Evolutionary conservation across 2,888 invertebrate species (phyloP).

Genomic region (Drosophila histrio): DNA sequence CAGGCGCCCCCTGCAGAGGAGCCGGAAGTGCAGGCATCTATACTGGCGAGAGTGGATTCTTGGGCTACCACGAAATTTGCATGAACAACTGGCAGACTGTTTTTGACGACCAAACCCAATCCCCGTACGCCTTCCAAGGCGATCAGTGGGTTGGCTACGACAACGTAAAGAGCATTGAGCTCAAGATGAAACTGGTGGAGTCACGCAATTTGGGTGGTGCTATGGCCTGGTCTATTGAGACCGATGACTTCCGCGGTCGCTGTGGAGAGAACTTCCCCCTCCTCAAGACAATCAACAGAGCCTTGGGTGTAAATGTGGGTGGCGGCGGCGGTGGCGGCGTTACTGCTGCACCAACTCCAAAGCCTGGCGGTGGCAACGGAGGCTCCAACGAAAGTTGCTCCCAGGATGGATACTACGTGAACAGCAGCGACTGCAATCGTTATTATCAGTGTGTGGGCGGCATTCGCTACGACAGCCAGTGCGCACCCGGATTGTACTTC

Average conservation of each 20-base stretch:
- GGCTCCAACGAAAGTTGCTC: slow-evolving; percentile 38
- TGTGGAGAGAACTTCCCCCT: slow-evolving; percentile 86
- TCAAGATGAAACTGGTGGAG: slow-evolving; percentile 92
- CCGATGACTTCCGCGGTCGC: slow-evolving; percentile 95
- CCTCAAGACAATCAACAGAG: slow-evolving; percentile 64
- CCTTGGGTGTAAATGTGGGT: slow-evolving; percentile 30
- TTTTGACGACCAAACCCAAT: slow-evolving; percentile 45
- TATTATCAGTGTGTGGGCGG: slow-evolving; percentile 87
- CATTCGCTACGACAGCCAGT: slow-evolving; percentile 85
- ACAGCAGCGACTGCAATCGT: slow-evolving; percentile 88
- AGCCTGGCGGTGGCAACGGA: slow-evolving; percentile 14
- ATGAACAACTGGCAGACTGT: slow-evolving; percentile 67
- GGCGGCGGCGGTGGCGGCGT: slow-evolving; percentile 11
- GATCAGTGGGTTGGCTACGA: slow-evolving; percentile 97
- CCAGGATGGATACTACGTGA: slow-evolving; percentile 83
- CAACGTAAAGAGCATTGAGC: slow-evolving; percentile 90
- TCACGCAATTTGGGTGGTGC: slow-evolving; percentile 91
- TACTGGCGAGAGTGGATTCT: slow-evolving; percentile 52
- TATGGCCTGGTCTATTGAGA: slow-evolving; percentile 90
- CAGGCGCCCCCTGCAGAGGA: slow-evolving; percentile 55
- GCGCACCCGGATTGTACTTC: slow-evolving; percentile 81
- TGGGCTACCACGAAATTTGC: slow-evolving; percentile 71
- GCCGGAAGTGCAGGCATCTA: slow-evolving; percentile 51
- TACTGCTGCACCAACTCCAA: slow-evolving; percentile 8
- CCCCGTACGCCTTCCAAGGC: slow-evolving; percentile 91